Evolutionary conservation across 1,140 invertebrate genomes (phyloP), one percentile per base, ranked within the genome.

Genomic region (Calosoma granatense): DNA sequence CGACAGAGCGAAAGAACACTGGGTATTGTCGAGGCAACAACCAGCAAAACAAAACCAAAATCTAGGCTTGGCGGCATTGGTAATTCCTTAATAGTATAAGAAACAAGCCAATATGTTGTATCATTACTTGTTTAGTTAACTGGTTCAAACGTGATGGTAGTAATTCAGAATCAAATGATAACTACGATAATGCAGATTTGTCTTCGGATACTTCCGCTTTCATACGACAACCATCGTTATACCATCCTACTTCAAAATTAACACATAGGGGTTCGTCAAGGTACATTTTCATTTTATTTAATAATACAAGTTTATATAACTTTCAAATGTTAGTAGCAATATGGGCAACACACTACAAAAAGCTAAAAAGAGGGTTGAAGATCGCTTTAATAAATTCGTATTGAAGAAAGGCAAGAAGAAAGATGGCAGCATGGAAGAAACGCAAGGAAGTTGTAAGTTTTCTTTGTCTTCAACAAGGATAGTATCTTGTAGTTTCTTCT

Each of bases 401-500:
- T 70, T 84, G 39, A 78, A 80, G 56, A 89, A 89, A 69, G 86
- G 88, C 2, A 88, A 87, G 65, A 91, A 90, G 70, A 90, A 90
- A 71, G 88, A 92, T 70, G 87, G 88, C 20, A 91, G 86, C 67
- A 82, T 86, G 57, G 91, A 94, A 75, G 90, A 93, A 70, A 78
- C 83, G 14, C 81, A 85, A 59, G 85, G 86, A 62, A 83, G 78
- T 67, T 85, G 86, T 87, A 71, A 82, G 81, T 78, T 41, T 30
- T 52, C 39, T 21, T 60, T 65, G 51, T 55, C 53, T 51, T 41
- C 22, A 51, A 20, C 22, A 41, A 22, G 47, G 57, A 17, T 47
- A 11, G 51, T 54, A 36, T 58, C 6, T 26, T 58, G 80, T 81
- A 80, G 67, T 71, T 81, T 14, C 82, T 55, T 60, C 53, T 58